Evolutionary conservation across 2,888 invertebrate genomes (phyloP).

Genomic region (Chrysopilus asiliformis): DNA sequence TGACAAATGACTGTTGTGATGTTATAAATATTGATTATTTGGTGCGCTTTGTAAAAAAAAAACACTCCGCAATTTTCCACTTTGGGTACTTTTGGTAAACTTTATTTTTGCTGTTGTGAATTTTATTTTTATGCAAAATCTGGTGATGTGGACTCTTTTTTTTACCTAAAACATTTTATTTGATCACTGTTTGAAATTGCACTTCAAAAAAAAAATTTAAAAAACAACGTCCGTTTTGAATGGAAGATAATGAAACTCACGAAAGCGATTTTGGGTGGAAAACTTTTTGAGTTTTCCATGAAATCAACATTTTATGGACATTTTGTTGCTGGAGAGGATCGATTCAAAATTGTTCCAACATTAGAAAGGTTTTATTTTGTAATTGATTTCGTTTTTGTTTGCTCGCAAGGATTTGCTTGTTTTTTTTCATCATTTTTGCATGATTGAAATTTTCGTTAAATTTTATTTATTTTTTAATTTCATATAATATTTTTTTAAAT

Average conservation of each 20-base stretch:
- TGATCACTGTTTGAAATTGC: not conserved
- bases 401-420: no score
- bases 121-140: not conserved
- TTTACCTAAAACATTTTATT: not conserved
- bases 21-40: no score
- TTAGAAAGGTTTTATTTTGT: slow-evolving; percentile 47
- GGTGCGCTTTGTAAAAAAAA: no score
- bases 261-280: slow-evolving; percentile 62
- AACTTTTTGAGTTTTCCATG: slow-evolving; percentile 71
- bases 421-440: no score
- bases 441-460: no score
- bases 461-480: no score
- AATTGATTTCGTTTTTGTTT: slow-evolving; percentile 2
- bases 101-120: not conserved
- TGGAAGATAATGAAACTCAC: slow-evolving; percentile 71
- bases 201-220: not conserved
- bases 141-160: no score
- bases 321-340: slow-evolving; percentile 95
- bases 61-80: no score
- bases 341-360: slow-evolving; percentile 69
- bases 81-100: no score
- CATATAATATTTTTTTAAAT: no score
- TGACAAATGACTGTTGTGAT: no score
- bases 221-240: slow-evolving; percentile 1
- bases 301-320: slow-evolving; percentile 96